Conservation (phyloP, 2,113 vertebrate species). For the Ctenodactylus gundi region DNA sequence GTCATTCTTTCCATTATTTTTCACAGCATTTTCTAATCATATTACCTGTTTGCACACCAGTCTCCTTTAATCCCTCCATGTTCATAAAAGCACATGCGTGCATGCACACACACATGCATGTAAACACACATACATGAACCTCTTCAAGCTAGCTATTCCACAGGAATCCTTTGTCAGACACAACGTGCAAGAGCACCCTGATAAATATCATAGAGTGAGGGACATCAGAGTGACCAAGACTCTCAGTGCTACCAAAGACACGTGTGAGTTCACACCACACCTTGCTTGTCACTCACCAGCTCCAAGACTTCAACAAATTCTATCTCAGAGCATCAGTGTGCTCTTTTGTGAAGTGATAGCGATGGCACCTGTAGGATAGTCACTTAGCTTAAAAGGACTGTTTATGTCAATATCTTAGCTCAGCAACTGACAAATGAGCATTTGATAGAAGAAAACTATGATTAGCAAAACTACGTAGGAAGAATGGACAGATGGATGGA, state of each 20-base stretch:
- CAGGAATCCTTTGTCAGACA: not conserved
- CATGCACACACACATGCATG: accelerated
- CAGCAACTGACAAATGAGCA: not conserved
- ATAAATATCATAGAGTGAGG: not conserved
- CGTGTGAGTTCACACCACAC: not conserved
- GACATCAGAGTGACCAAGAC: not conserved
- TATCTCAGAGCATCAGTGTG: not conserved
- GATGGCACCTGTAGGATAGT: not conserved
- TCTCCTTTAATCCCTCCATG: not conserved
- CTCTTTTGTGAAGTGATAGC: not conserved
- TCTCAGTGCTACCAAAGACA: not conserved
- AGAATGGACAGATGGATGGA: not conserved
- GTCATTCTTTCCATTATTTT: not conserved
- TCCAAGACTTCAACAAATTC: not conserved
- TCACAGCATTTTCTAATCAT: not conserved
- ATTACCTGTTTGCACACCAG: not conserved
- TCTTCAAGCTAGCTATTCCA: not conserved
- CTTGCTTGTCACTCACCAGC: not conserved
- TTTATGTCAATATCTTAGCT: not conserved
- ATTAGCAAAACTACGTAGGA: not conserved
- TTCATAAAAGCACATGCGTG: not conserved
- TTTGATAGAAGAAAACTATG: not conserved
- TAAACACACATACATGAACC: not conserved
- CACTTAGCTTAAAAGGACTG: not conserved
- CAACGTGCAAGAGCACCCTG: not conserved